Conservation (phyloP, 2,888 invertebrate species). For the Metacarcinus magister region DNA sequence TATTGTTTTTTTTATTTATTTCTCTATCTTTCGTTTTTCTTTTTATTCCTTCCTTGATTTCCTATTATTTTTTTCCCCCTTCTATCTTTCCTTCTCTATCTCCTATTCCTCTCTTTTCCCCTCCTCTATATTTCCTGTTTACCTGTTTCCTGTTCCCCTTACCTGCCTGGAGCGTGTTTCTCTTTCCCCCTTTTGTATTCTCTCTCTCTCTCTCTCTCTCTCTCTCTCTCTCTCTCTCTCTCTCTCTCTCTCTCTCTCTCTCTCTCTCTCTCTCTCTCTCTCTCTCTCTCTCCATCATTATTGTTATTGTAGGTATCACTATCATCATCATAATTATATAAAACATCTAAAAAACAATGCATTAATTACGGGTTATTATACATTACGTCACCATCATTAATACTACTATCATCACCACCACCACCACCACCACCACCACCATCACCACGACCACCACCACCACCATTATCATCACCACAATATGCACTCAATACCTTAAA, state of each 20-base stretch:
- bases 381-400: too few species aligned
- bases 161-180: background rate
- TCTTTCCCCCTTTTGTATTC: background rate
- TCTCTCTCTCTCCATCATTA: constrained; percentile 5
- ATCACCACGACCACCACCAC: background rate
- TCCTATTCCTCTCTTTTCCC: background rate
- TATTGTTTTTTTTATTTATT: too few species aligned
- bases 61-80: background rate
- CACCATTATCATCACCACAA: background rate
- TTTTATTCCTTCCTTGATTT: background rate
- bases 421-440: too few species aligned
- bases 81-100: background rate
- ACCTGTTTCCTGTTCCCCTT: too few species aligned
- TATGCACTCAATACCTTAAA: too few species aligned
- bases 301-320: too few species aligned
- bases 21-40: background rate
- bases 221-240: background rate
- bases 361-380: too few species aligned
- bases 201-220: background rate
- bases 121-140: too few species aligned
- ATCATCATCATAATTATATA: too few species aligned
- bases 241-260: background rate
- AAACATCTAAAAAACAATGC: too few species aligned
- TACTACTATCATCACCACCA: background rate
- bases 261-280: background rate